phyloP scores from a whole-genome alignment of 2,797 vertebrate species.

The Xyrichtys novacula region DNA sequence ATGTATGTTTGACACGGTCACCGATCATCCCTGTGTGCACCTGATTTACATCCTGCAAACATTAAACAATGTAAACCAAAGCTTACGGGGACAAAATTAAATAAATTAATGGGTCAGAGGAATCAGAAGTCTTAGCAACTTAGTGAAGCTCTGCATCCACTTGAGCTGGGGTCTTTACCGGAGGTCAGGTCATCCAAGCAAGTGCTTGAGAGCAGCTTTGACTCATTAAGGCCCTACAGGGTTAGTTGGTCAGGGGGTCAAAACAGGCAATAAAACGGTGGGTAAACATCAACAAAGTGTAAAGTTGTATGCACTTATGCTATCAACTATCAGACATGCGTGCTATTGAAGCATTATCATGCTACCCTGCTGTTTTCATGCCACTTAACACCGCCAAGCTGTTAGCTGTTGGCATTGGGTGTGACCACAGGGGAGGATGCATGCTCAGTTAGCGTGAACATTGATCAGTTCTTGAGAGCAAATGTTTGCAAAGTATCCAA shows the following conservation, averaged over 20 bases:
- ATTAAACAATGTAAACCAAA: too few species aligned
- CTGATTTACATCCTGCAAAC: not conserved
- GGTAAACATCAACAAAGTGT: conserved; percentile 65
- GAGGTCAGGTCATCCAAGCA: conserved; percentile 25
- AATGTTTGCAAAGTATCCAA: conserved; percentile 2
- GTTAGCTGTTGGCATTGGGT: not conserved
- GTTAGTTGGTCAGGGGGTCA: conserved; percentile 73
- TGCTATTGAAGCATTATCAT: conserved; percentile 1
- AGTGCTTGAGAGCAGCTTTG: conserved; percentile 29
- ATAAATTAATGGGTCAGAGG: not conserved
- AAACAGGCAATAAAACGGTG: conserved; percentile 48
- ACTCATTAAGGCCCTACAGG: conserved; percentile 21
- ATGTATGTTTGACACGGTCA: not conserved
- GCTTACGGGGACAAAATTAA: too few species aligned
- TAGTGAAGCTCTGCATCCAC: not conserved
- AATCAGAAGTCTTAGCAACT: not conserved
- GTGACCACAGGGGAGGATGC: not conserved
- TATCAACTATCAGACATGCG: conserved; percentile 13
- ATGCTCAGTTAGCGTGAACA: not conserved
- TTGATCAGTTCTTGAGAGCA: conserved; percentile 1
- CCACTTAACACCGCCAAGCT: not conserved
- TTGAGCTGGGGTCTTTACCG: conserved; percentile 9
- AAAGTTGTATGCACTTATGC: conserved; percentile 28
- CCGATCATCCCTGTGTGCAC: not conserved
- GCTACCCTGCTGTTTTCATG: not conserved